Evolutionary conservation across 2,888 invertebrate species (phyloP), one percentile per base, ranked within the genome.

Genomic region (Lepetodrilus schrolli): DNA sequence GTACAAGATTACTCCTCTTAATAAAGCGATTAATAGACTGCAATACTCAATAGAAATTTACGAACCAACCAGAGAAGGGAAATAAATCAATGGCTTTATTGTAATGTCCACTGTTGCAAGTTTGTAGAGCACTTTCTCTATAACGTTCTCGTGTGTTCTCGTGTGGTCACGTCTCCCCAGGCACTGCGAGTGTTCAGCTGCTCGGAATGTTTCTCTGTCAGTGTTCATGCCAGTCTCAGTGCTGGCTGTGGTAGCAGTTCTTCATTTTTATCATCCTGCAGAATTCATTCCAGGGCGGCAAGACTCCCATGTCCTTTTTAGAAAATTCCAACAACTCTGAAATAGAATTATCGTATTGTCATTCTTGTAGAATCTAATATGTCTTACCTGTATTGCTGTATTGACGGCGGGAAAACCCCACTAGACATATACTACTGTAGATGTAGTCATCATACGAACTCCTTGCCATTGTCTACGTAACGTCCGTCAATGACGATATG

Each of bases 231-330:
- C n/a, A 70, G 5, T 17, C 36, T 70, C 37, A 49, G 49, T 74
- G 70, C 36, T 65, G 65, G 26, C 74, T 74, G 66, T 74, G 74
- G 49, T 70, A 65, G 58, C 74, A 74, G 49, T 65, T 58, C n/a
- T 58, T 70, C 3, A 74, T 58, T 10, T 48, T 47, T 65, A 74
- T 70, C 74, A 74, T 74, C 13, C 74, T 65, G 20, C 74, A 74
- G 49, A 74, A 74, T 37, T 74, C 74, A 20, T 74, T 74, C 74
- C 74, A 74, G 10, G 74, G 74, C 37, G 74, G 74, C 10, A 74
- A 66, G 4, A 74, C 74, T 23, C 70, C 65, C 66, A 37, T 37
- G 66, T 66, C 66, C 23, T 66, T 66, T 26, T 66, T 38, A 13
- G 37, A 3, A 8, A 43, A n/a, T 37, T 1, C 23, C 8, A 2